phyloP scores from a whole-genome alignment of 2,888 invertebrate genomes.

The Allygus modestus region DNA sequence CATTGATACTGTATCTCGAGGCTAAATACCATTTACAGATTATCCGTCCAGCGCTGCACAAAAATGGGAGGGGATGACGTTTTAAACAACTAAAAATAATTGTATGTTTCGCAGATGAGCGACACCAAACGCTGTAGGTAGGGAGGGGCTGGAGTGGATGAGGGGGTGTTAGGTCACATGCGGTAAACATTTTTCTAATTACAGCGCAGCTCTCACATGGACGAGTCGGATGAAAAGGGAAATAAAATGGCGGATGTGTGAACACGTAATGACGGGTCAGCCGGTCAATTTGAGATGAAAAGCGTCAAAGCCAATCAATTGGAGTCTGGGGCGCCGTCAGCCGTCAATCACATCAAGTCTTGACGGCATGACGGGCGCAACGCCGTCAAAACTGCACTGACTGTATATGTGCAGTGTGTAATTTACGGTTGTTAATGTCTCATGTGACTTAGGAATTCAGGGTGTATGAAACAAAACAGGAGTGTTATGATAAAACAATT shows the following conservation, averaged over 20 bases:
- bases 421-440: too few relatives aligned
- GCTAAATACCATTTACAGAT: too few relatives aligned
- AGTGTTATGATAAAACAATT: too few relatives aligned
- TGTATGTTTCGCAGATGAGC: constrained; percentile 25
- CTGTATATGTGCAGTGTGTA: too few relatives aligned
- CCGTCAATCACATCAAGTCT: constrained; percentile 14
- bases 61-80: constrained; percentile 7
- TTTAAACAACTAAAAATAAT: constrained; percentile 44
- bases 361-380: neutral
- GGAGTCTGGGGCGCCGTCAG: constrained; percentile 10
- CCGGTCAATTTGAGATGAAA: constrained; percentile 56
- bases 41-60: too few relatives aligned
- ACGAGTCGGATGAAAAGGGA: constrained; percentile 33
- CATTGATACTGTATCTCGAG: neutral
- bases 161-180: too few relatives aligned
- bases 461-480: too few relatives aligned
- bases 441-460: too few relatives aligned
- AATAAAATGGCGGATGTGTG: constrained; percentile 55
- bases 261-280: constrained; percentile 54
- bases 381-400: neutral
- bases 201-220: constrained; percentile 9
- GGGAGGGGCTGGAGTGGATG: too few relatives aligned
- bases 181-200: constrained; percentile 41
- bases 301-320: constrained; percentile 55
- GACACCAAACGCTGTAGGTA: neutral